A percentile compares a stretch with the other conserved stretches of the same genome.
phyloP scores from a whole-genome alignment of 2,888 invertebrate genomes.

The Melitaea athalia region DNA sequence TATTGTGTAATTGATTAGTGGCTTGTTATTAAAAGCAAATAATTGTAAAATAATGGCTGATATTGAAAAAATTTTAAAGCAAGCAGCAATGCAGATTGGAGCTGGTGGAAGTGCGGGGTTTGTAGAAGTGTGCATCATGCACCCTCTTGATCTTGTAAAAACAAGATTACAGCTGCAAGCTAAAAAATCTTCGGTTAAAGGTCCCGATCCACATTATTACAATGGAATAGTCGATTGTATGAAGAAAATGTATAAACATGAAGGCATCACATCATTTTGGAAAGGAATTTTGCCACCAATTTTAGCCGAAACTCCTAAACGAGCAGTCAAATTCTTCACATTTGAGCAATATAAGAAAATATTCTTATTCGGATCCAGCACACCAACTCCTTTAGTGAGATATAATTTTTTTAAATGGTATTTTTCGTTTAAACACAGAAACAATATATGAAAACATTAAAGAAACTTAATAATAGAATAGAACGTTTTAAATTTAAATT shows the following conservation, averaged over 20 bases:
- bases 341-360: constrained; percentile 96
- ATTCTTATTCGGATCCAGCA: constrained; percentile 89
- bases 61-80: constrained; percentile 79
- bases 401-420: constrained; percentile 34
- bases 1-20: constrained; percentile 33
- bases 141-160: constrained; percentile 96
- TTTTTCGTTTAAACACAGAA: not conserved
- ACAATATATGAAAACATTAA: too few species aligned
- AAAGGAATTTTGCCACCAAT: constrained; percentile 97
- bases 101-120: constrained; percentile 97
- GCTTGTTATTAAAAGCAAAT: constrained; percentile 12
- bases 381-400: constrained; percentile 89
- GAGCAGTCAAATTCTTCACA: constrained; percentile 96
- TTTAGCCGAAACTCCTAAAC: constrained; percentile 96
- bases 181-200: constrained; percentile 48
- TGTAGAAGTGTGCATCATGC: constrained; percentile 97
- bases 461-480: too few species aligned
- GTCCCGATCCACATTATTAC: constrained; percentile 84
- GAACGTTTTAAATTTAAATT: too few species aligned
- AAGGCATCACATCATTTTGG: constrained; percentile 93
- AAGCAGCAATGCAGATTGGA: constrained; percentile 90
- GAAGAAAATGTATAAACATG: constrained; percentile 92
- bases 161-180: constrained; percentile 85
- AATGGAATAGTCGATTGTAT: constrained; percentile 93
- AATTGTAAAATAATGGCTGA: constrained; percentile 60